These are phyloP conservation scores for Nematostella vectensis DNA, from an alignment of 92 coral and sea anemone genomes.

Conservation along the genomic window DNA sequence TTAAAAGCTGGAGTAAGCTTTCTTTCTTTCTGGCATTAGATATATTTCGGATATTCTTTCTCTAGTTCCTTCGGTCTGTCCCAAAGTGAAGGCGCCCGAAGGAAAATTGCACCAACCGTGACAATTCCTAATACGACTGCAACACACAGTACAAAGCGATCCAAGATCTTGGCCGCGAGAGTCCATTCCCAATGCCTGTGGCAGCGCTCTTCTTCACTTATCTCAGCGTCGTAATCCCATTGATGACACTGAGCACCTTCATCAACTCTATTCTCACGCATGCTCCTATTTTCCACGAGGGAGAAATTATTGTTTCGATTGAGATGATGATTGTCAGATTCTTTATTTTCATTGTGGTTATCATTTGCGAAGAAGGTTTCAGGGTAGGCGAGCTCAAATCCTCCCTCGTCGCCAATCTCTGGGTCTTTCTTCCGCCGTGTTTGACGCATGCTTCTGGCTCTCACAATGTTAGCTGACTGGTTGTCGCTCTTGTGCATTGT, in stretches of 20 bases:
- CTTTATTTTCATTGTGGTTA: slow-evolving; percentile 1
- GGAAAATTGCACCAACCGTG: slow-evolving; percentile 65
- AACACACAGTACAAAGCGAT: slow-evolving; percentile 58
- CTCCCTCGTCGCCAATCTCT: not conserved
- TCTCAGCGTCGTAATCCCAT: slow-evolving; percentile 27
- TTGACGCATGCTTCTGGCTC: too few species aligned
- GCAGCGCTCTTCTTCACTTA: slow-evolving; percentile 53
- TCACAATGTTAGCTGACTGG: not conserved
- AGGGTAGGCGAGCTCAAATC: slow-evolving; percentile 9
- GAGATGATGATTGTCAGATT: slow-evolving; percentile 22
- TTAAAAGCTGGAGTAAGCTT: too few species aligned
- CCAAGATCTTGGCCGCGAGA: slow-evolving; percentile 65
- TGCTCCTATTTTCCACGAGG: slow-evolving; percentile 11
- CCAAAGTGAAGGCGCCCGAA: slow-evolving; percentile 68
- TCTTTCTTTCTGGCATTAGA: too few species aligned
- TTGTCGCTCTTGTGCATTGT: not conserved
- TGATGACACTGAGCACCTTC: slow-evolving; percentile 18
- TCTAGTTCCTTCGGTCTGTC: not conserved
- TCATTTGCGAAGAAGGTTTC: slow-evolving; percentile 16
- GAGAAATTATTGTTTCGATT: slow-evolving; percentile 7
- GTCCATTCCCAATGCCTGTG: slow-evolving; percentile 78
- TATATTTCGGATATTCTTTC: slow-evolving; percentile 2
- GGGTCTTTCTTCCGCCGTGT: not conserved
- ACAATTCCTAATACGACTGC: slow-evolving; percentile 62
- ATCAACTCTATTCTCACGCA: slow-evolving; percentile 5